phyloP scores from a whole-genome alignment of 2,113 vertebrate species.

The Symphodus melops region DNA sequence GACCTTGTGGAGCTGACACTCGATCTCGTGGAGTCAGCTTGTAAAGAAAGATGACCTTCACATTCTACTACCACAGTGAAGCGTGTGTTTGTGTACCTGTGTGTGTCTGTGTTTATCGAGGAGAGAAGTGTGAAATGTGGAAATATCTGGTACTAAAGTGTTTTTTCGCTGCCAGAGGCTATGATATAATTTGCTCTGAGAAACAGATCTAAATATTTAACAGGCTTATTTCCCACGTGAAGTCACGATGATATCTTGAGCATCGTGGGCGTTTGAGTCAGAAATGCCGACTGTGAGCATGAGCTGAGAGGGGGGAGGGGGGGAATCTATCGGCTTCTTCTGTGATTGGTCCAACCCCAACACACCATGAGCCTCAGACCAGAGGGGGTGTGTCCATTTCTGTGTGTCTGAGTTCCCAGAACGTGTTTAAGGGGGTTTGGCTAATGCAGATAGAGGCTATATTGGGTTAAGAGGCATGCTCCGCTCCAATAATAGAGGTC shows the following conservation, averaged over 20 bases:
- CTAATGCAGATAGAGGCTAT: conserved; percentile 45
- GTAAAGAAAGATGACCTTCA: conserved; percentile 21
- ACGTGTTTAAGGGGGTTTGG: neutral
- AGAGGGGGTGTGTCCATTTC: conserved; percentile 44
- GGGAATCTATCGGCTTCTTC: neutral
- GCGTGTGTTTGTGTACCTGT: neutral
- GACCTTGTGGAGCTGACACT: neutral
- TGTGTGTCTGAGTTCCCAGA: conserved; percentile 5
- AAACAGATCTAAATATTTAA: conserved; percentile 24
- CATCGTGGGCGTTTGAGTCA: conserved; percentile 13
- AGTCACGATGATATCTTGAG: conserved; percentile 14
- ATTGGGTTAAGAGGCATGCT: conserved; percentile 29
- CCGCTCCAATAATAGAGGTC: conserved; percentile 23
- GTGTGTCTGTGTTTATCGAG: neutral
- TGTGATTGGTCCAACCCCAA: conserved; percentile 75
- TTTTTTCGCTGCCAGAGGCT: neutral
- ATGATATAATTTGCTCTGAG: neutral
- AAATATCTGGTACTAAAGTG: neutral
- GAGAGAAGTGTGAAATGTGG: neutral
- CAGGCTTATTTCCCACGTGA: neutral
- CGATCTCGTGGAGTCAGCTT: neutral
- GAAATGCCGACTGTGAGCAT: conserved; percentile 34
- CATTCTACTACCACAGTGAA: neutral
- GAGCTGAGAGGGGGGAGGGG: conserved; percentile 7
- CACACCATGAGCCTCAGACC: conserved; percentile 75